phyloP scores from a whole-genome alignment of 2,888 invertebrate genomes.

The Noctua pronuba region DNA sequence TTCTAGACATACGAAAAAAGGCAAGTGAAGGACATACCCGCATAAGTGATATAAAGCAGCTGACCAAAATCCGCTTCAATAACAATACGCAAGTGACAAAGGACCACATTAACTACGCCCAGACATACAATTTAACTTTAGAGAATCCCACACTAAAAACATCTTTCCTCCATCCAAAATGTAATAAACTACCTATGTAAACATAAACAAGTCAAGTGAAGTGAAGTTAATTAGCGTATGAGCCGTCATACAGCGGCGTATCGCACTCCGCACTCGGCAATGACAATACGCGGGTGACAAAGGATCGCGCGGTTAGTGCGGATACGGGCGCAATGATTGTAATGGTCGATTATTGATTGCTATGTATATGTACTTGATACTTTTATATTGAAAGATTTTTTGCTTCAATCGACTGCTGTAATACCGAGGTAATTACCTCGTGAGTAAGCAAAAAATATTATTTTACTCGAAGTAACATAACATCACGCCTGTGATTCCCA shows the following conservation, averaged over 20 bases:
- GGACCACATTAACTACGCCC: neutral
- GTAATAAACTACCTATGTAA: neutral
- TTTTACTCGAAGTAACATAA: neutral
- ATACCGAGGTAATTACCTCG: neutral
- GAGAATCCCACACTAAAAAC: too few species aligned
- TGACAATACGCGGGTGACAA: conserved; percentile 28
- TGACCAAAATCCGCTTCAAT: too few species aligned
- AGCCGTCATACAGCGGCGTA: conserved; percentile 3
- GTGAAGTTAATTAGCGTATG: conserved; percentile 3
- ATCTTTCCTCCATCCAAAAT: neutral
- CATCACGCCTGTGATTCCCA: too few species aligned
- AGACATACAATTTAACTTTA: neutral
- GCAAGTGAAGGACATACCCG: neutral
- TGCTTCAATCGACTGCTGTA: neutral
- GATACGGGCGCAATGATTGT: neutral
- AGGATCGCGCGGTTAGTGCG: conserved; percentile 8
- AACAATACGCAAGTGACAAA: neutral
- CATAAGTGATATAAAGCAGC: neutral
- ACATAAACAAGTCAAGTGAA: neutral
- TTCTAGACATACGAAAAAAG: neutral
- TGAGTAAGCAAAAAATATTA: neutral
- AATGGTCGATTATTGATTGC: neutral
- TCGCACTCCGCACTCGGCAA: conserved; percentile 7
- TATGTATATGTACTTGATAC: neutral
- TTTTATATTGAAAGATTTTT: neutral